A percentile compares a stretch with the other conserved stretches of the same genome.
These are phyloP conservation scores for Sylvia borin DNA, from an alignment of 2,797 vertebrate genomes.

Conservation along the genomic window DNA sequence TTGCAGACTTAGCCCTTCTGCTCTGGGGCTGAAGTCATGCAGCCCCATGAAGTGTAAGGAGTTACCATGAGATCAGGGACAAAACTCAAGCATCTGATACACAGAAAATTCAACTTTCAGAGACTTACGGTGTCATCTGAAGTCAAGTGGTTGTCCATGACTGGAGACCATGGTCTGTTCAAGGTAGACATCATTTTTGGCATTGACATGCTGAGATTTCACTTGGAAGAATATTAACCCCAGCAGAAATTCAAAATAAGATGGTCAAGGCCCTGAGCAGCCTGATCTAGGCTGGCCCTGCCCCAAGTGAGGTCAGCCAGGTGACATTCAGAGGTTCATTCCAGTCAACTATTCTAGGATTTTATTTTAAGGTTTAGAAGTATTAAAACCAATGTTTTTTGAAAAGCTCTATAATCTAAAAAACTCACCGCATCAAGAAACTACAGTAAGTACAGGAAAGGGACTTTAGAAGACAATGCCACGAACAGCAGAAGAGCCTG, in stretches of 20 bases:
- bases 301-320: background rate
- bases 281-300: background rate
- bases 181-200: background rate
- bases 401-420: background rate
- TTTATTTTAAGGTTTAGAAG: background rate
- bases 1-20: background rate
- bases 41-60: background rate
- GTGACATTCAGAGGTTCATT: background rate
- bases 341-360: background rate
- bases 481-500: background rate
- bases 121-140: background rate
- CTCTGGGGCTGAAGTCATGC: background rate
- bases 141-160: background rate
- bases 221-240: background rate
- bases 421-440: background rate
- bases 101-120: background rate
- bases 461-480: background rate
- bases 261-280: background rate
- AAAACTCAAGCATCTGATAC: background rate
- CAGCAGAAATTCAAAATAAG: background rate
- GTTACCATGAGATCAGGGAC: background rate
- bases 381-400: background rate
- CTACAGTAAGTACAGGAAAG: background rate
- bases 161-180: background rate
- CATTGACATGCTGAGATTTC: background rate